Conservation (phyloP, 2,888 invertebrate genomes). For the Seira musarum region DNA sequence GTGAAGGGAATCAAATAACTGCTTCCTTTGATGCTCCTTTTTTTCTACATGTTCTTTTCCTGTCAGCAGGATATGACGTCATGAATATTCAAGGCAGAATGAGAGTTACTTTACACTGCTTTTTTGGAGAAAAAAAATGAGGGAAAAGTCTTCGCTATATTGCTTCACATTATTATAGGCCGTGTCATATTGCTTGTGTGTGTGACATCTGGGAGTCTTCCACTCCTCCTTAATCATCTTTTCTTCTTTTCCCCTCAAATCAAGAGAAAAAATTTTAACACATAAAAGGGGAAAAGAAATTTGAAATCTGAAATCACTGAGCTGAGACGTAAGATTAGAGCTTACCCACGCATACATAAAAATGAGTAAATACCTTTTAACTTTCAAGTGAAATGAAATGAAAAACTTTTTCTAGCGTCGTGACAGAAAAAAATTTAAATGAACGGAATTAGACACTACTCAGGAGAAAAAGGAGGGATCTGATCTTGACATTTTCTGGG, state of each 20-base stretch:
- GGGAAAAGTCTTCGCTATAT: slow-evolving; percentile 8
- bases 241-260: not conserved
- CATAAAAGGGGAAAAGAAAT: slow-evolving; percentile 25
- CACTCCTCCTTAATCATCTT: slow-evolving; percentile 27
- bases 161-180: slow-evolving; percentile 29
- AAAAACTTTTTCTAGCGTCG: slow-evolving; percentile 14
- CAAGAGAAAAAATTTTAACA: slow-evolving; percentile 22
- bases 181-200: slow-evolving; percentile 45
- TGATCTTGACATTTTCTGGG: no score
- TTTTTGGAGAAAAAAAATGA: not conserved
- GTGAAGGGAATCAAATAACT: slow-evolving; percentile 61
- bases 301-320: slow-evolving; percentile 30
- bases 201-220: slow-evolving; percentile 51
- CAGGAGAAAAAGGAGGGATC: no score
- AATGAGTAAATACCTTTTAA: slow-evolving; percentile 31
- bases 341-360: not conserved
- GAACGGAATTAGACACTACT: not conserved
- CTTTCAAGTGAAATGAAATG: slow-evolving; percentile 11
- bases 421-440: no score
- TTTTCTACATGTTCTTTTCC: slow-evolving; percentile 44
- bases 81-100: slow-evolving; percentile 54
- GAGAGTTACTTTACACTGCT: slow-evolving; percentile 27
- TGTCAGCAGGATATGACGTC: slow-evolving; percentile 60
- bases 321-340: not conserved
- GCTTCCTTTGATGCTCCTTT: slow-evolving; percentile 48